Evolutionary conservation across 2,113 vertebrate species (phyloP).

Genomic region (Dasypus novemcinctus): DNA sequence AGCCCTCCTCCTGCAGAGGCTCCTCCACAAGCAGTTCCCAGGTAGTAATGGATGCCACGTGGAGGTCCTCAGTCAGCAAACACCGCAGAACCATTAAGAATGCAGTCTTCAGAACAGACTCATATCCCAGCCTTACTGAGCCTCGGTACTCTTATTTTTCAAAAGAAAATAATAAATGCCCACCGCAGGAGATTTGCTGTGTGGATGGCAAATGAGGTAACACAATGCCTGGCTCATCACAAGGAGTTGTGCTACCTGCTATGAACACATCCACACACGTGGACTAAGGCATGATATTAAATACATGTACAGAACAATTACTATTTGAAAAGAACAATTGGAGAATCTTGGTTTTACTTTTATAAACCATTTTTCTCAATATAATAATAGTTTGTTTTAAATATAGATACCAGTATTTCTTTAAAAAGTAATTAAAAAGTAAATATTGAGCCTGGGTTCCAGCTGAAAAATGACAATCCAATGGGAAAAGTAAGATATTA

Average conservation of each 20-base stretch:
- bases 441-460: background rate
- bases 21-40: rapidly evolving
- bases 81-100: too few relatives aligned
- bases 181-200: background rate
- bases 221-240: background rate
- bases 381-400: background rate
- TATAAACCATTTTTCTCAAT: too few relatives aligned
- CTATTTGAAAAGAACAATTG: background rate
- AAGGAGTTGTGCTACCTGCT: background rate
- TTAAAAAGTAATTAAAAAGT: too few relatives aligned
- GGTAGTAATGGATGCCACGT: rapidly evolving
- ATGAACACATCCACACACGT: background rate
- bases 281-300: background rate
- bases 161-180: background rate
- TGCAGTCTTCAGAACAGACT: background rate
- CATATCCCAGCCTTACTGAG: background rate
- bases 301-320: background rate
- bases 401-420: background rate
- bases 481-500: background rate
- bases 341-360: background rate
- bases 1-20: background rate
- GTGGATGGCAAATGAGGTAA: background rate
- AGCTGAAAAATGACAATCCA: background rate
- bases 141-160: background rate
- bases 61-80: background rate